These are phyloP conservation scores for Drosophila atroscutellata DNA, from an alignment of 2,888 invertebrate genomes.

Conservation along the genomic window DNA sequence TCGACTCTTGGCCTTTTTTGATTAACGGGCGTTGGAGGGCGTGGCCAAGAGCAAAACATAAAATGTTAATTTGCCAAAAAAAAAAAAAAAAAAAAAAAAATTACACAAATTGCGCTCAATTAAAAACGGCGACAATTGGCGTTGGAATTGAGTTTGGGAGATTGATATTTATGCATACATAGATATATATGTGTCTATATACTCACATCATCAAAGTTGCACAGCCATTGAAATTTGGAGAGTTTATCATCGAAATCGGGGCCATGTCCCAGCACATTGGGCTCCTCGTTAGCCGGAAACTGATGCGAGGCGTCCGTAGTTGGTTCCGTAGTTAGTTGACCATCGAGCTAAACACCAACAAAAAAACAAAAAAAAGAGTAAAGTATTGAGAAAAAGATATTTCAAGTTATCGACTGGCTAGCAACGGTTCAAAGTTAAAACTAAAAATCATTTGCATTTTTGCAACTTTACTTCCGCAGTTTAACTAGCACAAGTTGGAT, in stretches of 20 bases:
- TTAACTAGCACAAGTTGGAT: neutral
- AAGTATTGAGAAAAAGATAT: slow-evolving; percentile 7
- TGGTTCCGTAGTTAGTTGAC: slow-evolving; percentile 58
- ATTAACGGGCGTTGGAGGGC: neutral
- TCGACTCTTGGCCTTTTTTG: slow-evolving; percentile 17
- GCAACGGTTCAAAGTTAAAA: slow-evolving; percentile 20
- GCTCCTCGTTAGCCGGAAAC: slow-evolving; percentile 83
- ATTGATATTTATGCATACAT: neutral
- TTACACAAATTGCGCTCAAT: slow-evolving; percentile 47
- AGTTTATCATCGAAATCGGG: slow-evolving; percentile 67
- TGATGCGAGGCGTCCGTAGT: slow-evolving; percentile 69
- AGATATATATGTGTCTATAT: too few relatives aligned
- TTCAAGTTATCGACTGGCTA: slow-evolving; percentile 25
- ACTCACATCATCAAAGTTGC: slow-evolving; percentile 85
- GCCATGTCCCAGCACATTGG: slow-evolving; percentile 81
- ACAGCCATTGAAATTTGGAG: slow-evolving; percentile 81
- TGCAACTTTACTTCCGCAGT: slow-evolving; percentile 31
- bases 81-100: neutral
- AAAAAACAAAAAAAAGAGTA: slow-evolving; percentile 15
- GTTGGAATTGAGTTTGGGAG: neutral
- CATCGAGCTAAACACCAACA: slow-evolving; percentile 68
- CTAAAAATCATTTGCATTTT: slow-evolving; percentile 38
- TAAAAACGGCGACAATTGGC: slow-evolving; percentile 35
- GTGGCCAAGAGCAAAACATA: neutral
- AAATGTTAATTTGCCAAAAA: slow-evolving; percentile 38